Base-by-base conservation (phyloP, 2,888 invertebrate genomes). In the Chalcis sispes region DNA sequence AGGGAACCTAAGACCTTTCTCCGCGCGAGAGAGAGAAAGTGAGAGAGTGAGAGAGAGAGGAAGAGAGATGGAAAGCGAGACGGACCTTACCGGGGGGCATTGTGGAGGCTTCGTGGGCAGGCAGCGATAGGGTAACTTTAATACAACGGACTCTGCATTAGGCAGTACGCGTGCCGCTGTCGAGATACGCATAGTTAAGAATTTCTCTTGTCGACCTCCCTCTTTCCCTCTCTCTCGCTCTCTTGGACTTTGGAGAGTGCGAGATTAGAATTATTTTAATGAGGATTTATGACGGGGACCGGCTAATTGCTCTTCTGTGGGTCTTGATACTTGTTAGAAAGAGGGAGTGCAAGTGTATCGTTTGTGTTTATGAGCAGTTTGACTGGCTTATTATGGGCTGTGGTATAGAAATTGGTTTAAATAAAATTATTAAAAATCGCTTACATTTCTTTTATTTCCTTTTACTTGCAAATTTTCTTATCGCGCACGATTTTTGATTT, bases 51-150 rank as follows among this genome's bases (percentile, higher is more conserved):
- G 72, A n/a, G 50, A 5, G 56, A 20, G 64, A 46, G 40, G 70
- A 58, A 18, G 36, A 65, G 56, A 52, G 42, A 65, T 50, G 52
- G 25, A 13, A 46, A 59, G 48, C 32, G 50, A 25, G 15, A 27
- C 27, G 42, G 52, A 64, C 64, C 75, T 80, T 64, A 70, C 80
- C 83, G 77, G 72, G 78, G 82, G 81, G 82, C 83, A 84, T 82
- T 83, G 80, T 84, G 82, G 70, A 80, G 81, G 77, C 78, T 84
- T 82, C 80, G 77, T 78, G 75, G 27, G 18, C 20, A n/a, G n/a
- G n/a, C n/a, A n/a, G 36, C 40, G 48, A 58, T 25, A 40, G 36
- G 59, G 18, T 18, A 61, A 76, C 59, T 72, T 72, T 48, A 50
- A 42, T 61, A 18, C 54, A 8, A 20, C 42, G n/a, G 10, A 10